Conservation (phyloP, 1,140 invertebrate genomes). For the Drosophila yakuba region DNA sequence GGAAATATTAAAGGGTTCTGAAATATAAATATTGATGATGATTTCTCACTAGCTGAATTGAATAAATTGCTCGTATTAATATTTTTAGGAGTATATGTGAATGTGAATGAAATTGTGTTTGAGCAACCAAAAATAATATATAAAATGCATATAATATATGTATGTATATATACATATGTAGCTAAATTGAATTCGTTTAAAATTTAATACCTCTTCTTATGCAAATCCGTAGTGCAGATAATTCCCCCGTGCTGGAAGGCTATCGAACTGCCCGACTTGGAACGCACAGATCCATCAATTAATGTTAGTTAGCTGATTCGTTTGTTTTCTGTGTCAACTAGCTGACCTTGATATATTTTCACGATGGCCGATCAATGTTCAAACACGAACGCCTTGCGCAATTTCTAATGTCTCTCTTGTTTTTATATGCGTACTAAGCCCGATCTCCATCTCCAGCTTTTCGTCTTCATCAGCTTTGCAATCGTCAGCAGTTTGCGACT, state of each 20-base stretch:
- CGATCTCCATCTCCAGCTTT: slow-evolving; percentile 35
- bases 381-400: slow-evolving; percentile 60
- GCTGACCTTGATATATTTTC: slow-evolving; percentile 80
- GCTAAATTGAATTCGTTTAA: slow-evolving; percentile 39
- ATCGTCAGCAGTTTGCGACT: slow-evolving; percentile 14
- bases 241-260: slow-evolving; percentile 26
- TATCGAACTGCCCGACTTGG: slow-evolving; percentile 43
- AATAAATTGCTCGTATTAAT: slow-evolving; percentile 3
- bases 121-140: slow-evolving; percentile 33
- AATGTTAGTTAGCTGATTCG: slow-evolving; percentile 78
- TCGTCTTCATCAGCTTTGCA: slow-evolving; percentile 24
- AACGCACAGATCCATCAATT: slow-evolving; percentile 73
- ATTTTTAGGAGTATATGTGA: slow-evolving; percentile 32
- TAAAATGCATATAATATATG: slow-evolving; percentile 23
- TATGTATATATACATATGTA: too few species aligned
- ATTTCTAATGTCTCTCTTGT: slow-evolving; percentile 76
- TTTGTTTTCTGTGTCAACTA: slow-evolving; percentile 73
- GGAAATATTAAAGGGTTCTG: too few species aligned
- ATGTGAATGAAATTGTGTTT: slow-evolving; percentile 44
- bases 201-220: slow-evolving; percentile 39
- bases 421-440: slow-evolving; percentile 72
- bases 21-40: slow-evolving; percentile 5
- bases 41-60: slow-evolving; percentile 40
- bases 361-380: slow-evolving; percentile 63
- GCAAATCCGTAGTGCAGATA: slow-evolving; percentile 46